Evolutionary conservation across 2,797 vertebrate genomes (phyloP).

Genomic region (Natrix natrix): DNA sequence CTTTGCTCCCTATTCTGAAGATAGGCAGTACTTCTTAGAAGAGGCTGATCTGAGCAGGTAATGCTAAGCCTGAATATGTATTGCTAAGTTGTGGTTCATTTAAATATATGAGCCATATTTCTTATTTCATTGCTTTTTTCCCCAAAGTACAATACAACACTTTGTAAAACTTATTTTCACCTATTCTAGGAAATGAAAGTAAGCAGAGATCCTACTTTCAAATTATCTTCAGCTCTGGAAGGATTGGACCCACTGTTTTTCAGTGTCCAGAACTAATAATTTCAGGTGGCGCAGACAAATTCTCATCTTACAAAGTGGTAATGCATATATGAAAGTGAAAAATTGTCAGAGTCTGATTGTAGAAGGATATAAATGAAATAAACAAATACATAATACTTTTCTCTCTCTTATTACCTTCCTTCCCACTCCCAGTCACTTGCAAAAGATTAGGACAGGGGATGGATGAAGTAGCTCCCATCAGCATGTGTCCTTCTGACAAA

Average conservation of each 20-base stretch:
- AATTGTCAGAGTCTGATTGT: background rate
- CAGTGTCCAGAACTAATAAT: background rate
- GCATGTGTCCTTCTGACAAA: background rate
- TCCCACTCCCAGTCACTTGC: background rate
- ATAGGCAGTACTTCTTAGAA: background rate
- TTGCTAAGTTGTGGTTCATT: background rate
- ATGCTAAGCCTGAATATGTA: background rate
- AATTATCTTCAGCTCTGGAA: background rate
- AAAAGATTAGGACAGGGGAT: background rate
- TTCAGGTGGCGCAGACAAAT: background rate
- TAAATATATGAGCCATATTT: background rate
- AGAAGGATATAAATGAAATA: background rate
- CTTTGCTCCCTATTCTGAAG: background rate
- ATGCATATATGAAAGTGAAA: background rate
- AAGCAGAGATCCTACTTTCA: background rate
- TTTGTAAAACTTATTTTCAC: background rate
- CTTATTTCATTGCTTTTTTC: background rate
- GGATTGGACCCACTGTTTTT: background rate
- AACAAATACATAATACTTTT: background rate
- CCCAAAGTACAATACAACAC: background rate
- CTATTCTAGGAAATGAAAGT: background rate
- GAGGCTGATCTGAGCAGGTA: background rate
- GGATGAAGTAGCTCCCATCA: background rate
- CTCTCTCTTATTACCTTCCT: background rate
- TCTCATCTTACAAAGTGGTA: background rate